Evolutionary conservation across 2,888 invertebrate genomes (phyloP), one percentile per base, ranked within the genome.

Genomic region (Acholoe squamosa): DNA sequence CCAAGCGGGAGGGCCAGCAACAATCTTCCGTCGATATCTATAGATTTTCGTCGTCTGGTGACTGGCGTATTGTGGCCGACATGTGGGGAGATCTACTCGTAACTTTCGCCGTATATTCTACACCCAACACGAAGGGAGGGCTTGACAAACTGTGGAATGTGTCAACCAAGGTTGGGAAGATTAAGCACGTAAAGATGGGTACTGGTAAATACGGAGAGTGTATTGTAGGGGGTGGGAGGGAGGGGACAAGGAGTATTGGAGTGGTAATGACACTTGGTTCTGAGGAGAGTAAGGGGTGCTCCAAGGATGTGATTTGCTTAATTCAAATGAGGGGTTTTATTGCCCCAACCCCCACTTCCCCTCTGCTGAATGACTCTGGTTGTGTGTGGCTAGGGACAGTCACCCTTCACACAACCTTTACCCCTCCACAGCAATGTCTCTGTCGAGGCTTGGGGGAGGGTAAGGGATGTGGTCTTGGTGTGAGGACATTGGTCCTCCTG

Each of bases 1-100:
- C 61, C 61, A 3, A 28, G 28, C 28, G 71, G 71, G 14, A 25
- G 71, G 71, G 28, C 61, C 28, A 28, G 80, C 80, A 43, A 80
- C 80, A 80, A 80, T 80, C 43, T 43, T 25, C 16, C n/a, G 80
- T 80, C 80, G 43, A 80, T 80, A 80, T 33, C 80, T 80, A 80
- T 80, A 80, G 80, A 80, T 80, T 80, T 80, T 25, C 80, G 43
- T 43, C 43, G 80, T 80, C 80, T 43, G 34, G 28, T 43, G 33
- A 22, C 80, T 80, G 80, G 80, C n/a, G 43, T 43, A 80, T 80
- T 80, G 33, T 80, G 43, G 76, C 31, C 76, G 61, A 61, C 61
- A 61, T n/a, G 7, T 7, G 61, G 61, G 19, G 61, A n/a, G 61
- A 61, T 61, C 61, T 61, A 61, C 43, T 43, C 43, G 43, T 43